These are phyloP conservation scores for Penelope pileata DNA, from an alignment of 2,113 vertebrate species.

Conservation along the genomic window DNA sequence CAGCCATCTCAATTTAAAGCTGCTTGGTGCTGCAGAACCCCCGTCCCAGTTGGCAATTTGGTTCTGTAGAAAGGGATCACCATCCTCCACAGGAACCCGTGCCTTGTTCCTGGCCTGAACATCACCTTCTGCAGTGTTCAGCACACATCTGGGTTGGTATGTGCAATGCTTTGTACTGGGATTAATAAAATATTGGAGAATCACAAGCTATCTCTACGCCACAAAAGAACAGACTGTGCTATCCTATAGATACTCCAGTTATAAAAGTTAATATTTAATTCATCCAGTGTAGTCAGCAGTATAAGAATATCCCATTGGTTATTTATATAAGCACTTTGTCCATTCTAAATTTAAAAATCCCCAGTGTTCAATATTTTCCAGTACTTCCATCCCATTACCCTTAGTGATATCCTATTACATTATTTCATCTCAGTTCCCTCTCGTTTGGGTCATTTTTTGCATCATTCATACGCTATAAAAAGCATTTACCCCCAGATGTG, in stretches of 20 bases:
- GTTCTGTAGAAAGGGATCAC: not conserved
- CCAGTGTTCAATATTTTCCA: not conserved
- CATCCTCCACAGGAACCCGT: not conserved
- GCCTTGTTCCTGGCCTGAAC: not conserved
- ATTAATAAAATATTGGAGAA: not conserved
- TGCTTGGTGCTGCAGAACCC: not conserved
- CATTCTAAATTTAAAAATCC: not conserved
- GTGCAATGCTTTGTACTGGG: not conserved
- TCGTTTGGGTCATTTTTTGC: not conserved
- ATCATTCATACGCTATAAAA: not conserved
- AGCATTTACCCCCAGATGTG: not conserved
- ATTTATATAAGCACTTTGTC: not conserved
- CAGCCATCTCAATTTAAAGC: not conserved
- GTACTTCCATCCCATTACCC: not conserved
- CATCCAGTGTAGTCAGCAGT: not conserved
- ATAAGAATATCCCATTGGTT: not conserved
- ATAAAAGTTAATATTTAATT: not conserved
- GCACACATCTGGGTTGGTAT: not conserved
- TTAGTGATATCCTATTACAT: not conserved
- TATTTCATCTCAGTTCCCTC: not conserved
- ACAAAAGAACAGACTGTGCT: not conserved
- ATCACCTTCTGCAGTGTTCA: not conserved
- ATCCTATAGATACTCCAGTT: not conserved
- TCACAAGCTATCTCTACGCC: not conserved
- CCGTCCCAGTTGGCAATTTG: not conserved